Evolutionary conservation across 2,888 invertebrate species (phyloP), one percentile per base, ranked within the genome.

Genomic region (Biston stratarius): DNA sequence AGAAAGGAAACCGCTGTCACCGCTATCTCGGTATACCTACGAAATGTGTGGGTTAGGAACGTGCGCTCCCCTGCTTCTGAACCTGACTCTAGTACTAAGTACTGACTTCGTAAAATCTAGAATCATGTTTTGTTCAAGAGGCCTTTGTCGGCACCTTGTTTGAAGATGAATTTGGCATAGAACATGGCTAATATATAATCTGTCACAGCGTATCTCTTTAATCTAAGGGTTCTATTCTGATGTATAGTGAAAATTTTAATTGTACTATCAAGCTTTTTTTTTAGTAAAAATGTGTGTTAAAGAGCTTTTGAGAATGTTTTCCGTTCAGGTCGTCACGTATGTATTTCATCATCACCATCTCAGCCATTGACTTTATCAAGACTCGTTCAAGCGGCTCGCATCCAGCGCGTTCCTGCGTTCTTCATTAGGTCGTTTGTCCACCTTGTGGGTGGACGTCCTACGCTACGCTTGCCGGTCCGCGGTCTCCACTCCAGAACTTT

Each of bases 1-100:
- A 67, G 45, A 67, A 67, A 67, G 67, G 67, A 60, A 63, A 68
- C 67, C 67, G 67, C 67, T 68, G 60, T 66, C 61, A 55, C 55
- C 52, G n/a, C 33, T 58, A 62, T 67, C 58, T 53, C 57, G 12
- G 15, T 15, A 24, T 33, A 15, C 48, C 45, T 45, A 57, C 57
- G 15, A 53, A 57, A 40, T 24, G 49, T 67, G 61, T 66, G 55
- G 53, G 52, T 48, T 57, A 57, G 47, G 48, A 48, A 52, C 57
- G 57, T 57, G 40, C 15, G 11, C 34, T 56, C 7, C 58, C 36
- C 44, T 53, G 42, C n/a, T 45, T 58, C 34, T 49, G 52, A 47
- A 61, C 57, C 45, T 61, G 61, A 61, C 56, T 65, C 38, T 11
- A 65, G 55, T 64, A 63, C 42, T 44, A 53, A 24, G 36, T 55